Conservation (phyloP, 92 coral and sea anemone species). For the Zoanthus sociatus region DNA sequence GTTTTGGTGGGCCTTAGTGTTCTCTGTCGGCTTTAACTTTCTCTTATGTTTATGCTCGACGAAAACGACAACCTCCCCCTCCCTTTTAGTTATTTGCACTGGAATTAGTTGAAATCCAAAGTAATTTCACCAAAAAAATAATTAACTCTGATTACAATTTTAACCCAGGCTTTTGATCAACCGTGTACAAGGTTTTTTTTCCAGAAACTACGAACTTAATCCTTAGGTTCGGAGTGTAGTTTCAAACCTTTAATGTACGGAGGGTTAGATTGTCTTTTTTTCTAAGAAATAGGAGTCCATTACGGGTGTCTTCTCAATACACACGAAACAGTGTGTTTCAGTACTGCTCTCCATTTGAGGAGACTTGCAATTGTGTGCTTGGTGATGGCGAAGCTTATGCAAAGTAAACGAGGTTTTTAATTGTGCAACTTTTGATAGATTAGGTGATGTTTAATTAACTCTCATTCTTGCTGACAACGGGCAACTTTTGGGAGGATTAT, state of each 20-base stretch:
- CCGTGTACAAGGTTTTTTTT: no score
- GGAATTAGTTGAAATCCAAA: no score
- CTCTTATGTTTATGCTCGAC: not conserved
- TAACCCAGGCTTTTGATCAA: no score
- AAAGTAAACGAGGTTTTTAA: not conserved
- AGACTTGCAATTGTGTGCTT: constrained; percentile 15
- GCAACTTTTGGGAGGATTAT: not conserved
- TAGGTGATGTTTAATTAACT: not conserved
- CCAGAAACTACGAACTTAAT: no score
- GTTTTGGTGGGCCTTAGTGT: not conserved
- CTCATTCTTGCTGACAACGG: not conserved
- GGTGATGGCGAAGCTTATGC: constrained; percentile 13
- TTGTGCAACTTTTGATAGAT: not conserved
- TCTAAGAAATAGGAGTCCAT: no score
- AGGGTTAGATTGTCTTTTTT: no score
- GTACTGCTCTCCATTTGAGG: not conserved
- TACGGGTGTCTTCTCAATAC: not conserved
- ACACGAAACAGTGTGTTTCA: not conserved
- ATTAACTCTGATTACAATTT: no score
- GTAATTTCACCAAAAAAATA: no score
- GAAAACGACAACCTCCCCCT: no score
- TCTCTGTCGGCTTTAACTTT: not conserved
- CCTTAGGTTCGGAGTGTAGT: no score
- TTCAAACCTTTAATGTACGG: no score
- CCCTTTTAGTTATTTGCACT: no score